Base-by-base conservation (phyloP, 2,113 vertebrate genomes). In the Urocitellus parryii region DNA sequence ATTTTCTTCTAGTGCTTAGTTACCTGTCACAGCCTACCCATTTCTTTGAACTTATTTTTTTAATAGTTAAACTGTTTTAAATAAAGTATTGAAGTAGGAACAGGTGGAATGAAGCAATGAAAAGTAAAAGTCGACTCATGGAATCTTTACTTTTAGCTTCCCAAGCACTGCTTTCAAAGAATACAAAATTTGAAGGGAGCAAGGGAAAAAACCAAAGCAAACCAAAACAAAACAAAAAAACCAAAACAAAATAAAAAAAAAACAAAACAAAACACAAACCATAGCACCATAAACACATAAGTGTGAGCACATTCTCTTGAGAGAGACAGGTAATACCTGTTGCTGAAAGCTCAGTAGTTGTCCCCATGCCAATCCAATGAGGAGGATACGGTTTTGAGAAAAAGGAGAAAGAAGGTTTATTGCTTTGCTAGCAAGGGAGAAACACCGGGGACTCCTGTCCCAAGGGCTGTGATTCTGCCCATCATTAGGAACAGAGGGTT, bases 141-240 rank as follows among this genome's bases (percentile, higher is more conserved):
- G 80, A 79, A 67, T 85, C 27, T 61, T 81, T 72, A 29, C 27
- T 72, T 86, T 88, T 27, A 73, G 42, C 86, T 94, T 94, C 61
- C 56, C 10, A 73, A 78, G 45, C 53, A 42, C 7, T 81, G 20
- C 53, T 83, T 34, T 96, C 24, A 70, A 61, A 29, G 25, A 91
- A 29, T 42, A 42, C 4, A 80, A 17, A n/a, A 32, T 89, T 63
- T 68, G 68, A 91, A 94, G 70, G 20, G 56, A 34, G 34, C n/a
- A 18, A 56, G n/a, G 45, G 78, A 73, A 5, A 34, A 45, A 45
- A 45, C 8, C 45, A 45, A 45, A 45, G 7, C 8, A 14, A 51
- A 51, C 2, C 51, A 14, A 51, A 51, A 4, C 1, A 45, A 45
- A 45, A 45, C 45, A 45, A 45, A 45, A 45, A n/a, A 51, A 51